These are phyloP conservation scores for Helarctos malayanus DNA, from an alignment of 2,797 vertebrate genomes.

Conservation along the genomic window DNA sequence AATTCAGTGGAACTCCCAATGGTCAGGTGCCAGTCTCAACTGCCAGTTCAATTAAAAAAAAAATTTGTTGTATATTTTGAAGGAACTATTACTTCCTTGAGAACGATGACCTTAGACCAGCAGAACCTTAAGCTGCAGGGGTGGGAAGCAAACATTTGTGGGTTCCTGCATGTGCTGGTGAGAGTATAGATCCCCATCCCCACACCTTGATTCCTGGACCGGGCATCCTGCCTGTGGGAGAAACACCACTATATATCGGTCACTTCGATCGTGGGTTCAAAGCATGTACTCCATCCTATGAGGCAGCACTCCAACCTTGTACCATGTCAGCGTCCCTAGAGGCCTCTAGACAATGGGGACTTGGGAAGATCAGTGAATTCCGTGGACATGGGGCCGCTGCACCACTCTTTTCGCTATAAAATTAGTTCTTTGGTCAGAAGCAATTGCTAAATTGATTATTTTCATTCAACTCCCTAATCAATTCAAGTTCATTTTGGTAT, in stretches of 20 bases:
- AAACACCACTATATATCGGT: not conserved
- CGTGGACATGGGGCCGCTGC: not conserved
- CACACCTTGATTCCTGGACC: not conserved
- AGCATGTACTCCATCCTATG: not conserved
- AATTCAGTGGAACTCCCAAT: conserved; percentile 5
- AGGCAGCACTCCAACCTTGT: not conserved
- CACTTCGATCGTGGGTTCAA: not conserved
- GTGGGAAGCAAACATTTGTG: not conserved
- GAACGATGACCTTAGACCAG: not conserved
- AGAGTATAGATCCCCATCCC: not conserved
- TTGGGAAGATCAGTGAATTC: not conserved
- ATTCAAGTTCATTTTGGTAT: not conserved
- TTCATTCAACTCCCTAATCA: not conserved
- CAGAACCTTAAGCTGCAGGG: not conserved
- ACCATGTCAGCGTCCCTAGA: not conserved
- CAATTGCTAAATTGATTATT: conserved; percentile 18
- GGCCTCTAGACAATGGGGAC: not conserved
- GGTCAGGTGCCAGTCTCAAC: not conserved
- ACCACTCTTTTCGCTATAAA: not conserved
- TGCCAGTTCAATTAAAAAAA: not conserved
- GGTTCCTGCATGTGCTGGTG: not conserved
- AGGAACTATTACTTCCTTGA: not conserved
- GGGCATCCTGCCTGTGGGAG: not conserved
- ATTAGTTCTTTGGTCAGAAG: conserved; percentile 4
- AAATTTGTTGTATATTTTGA: not conserved